Conservation (phyloP, 2,888 invertebrate species). For the Eledona agricola region DNA sequence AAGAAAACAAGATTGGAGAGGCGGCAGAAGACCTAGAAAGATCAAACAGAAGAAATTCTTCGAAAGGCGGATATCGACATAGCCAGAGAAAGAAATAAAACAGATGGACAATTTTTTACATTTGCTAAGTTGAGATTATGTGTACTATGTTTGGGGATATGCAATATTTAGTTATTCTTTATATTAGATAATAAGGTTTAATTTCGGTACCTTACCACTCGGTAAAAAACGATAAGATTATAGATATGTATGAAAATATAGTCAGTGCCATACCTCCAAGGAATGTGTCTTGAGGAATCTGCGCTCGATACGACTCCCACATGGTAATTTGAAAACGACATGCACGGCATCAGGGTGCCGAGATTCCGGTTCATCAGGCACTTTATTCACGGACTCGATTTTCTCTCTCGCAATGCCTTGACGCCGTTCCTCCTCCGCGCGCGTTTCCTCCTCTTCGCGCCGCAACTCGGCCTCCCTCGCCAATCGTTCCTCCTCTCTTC, state of each 20-base stretch:
- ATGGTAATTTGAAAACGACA: slow-evolving; percentile 90
- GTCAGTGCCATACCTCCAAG: slow-evolving; percentile 71
- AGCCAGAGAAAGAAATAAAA: too few species aligned
- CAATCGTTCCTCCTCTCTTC: slow-evolving; percentile 68
- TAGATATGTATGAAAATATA: slow-evolving; percentile 4
- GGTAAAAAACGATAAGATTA: slow-evolving; percentile 13
- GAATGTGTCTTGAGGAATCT: slow-evolving; percentile 84
- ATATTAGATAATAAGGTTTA: too few species aligned
- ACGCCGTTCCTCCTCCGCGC: slow-evolving; percentile 63
- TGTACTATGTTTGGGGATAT: too few species aligned
- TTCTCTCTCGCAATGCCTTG: slow-evolving; percentile 73
- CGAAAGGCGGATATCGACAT: too few species aligned
- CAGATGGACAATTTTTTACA: too few species aligned
- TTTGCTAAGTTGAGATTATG: too few species aligned
- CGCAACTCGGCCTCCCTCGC: slow-evolving; percentile 66
- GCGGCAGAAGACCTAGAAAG: too few species aligned
- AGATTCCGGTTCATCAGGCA: slow-evolving; percentile 81
- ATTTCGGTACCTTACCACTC: neutral
- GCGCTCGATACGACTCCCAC: slow-evolving; percentile 86
- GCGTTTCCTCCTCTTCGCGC: slow-evolving; percentile 58
- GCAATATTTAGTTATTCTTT: too few species aligned
- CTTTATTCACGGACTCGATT: slow-evolving; percentile 69
- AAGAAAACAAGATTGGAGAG: too few species aligned
- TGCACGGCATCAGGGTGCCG: slow-evolving; percentile 76
- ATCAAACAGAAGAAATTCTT: too few species aligned